phyloP scores from a whole-genome alignment of 2,797 vertebrate genomes.

The Echeneis naucrates region DNA sequence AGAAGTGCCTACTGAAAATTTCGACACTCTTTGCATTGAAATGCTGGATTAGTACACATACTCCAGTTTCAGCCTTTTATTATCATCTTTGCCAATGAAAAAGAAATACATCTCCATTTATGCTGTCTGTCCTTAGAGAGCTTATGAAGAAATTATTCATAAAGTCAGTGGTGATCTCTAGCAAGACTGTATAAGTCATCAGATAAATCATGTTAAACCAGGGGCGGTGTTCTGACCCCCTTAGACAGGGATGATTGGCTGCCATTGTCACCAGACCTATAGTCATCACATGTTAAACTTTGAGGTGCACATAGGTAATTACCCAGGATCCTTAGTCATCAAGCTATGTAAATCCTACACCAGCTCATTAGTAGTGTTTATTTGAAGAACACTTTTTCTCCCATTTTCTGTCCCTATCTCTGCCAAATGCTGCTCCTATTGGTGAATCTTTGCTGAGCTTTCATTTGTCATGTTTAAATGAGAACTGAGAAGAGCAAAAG shows the following conservation, averaged over 20 bases:
- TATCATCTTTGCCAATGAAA: conserved; percentile 26
- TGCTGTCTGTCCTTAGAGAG: conserved; percentile 16
- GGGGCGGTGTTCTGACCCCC: conserved; percentile 59
- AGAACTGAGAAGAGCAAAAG: conserved; percentile 20
- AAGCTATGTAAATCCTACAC: conserved; percentile 69
- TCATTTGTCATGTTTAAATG: conserved; percentile 39
- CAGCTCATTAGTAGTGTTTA: conserved; percentile 68
- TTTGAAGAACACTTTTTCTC: conserved; percentile 69
- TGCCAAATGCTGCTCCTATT: conserved; percentile 54
- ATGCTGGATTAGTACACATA: conserved; percentile 41
- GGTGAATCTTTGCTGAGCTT: conserved; percentile 44
- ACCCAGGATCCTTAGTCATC: conserved; percentile 76
- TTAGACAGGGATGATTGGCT: conserved; percentile 57
- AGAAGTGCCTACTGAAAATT: conserved; percentile 33
- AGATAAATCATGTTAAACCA: conserved; percentile 45
- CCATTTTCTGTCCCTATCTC: conserved; percentile 28
- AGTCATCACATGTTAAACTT: conserved; percentile 72
- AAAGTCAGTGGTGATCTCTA: conserved; percentile 43
- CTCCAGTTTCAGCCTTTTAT: conserved; percentile 24
- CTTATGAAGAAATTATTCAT: conserved; percentile 56
- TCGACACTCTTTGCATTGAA: conserved; percentile 25
- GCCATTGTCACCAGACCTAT: conserved; percentile 64
- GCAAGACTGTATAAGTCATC: conserved; percentile 50
- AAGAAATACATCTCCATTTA: conserved; percentile 34
- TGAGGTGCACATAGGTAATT: conserved; percentile 71